Base-by-base conservation (phyloP, 2,888 invertebrate species). In the Bruchidius siliquastri region DNA sequence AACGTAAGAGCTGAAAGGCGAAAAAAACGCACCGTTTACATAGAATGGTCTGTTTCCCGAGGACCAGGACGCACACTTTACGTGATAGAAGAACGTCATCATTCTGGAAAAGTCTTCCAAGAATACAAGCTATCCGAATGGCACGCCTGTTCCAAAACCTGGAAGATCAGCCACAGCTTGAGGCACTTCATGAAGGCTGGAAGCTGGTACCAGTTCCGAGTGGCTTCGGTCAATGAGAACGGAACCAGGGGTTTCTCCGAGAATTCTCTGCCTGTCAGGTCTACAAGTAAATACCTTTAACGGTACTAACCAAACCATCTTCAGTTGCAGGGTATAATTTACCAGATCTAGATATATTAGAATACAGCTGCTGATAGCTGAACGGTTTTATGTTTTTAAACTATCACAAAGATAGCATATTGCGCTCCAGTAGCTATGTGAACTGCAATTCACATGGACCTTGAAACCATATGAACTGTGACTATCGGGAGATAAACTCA, bases 131-230 rank as follows among this genome's bases (percentile, higher is more conserved):
- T 93, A 73, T 91, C 92, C 32, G 88, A 90, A 22, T 94, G 94
- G 93, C 87, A 86, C 70, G 85, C 89, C n/a, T 83, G 90, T 68
- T 84, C 88, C 72, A 86, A 89, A 75, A 88, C 90, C 0, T 86
- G 73, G 76, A 90, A 90, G 79, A 87, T 89, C 0, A 88, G 88
- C 76, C 88, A 88, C 0, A 87, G 89, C 0, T 84, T 92, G 18
- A 89, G 88, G 22, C 88, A 89, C 73, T 84, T 90, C 32, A 84
- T 91, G 71, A 91, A 90, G 81, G 92, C 92, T 0, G 94, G 93
- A 2, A 90, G 91, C 71, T 94, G 93, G 93, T 94, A 94, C 85
- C 91, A 93, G 79, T 93, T 94, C 82, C 88, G 94, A n/a, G 91
- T 94, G 3, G 93, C 94, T 0, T 92, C 94, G 0, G 90, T 94